A percentile compares a stretch with the other conserved stretches of the same genome.
phyloP scores from a whole-genome alignment of 2,888 invertebrate species.

The Hirtodrosophila trivittata region DNA sequence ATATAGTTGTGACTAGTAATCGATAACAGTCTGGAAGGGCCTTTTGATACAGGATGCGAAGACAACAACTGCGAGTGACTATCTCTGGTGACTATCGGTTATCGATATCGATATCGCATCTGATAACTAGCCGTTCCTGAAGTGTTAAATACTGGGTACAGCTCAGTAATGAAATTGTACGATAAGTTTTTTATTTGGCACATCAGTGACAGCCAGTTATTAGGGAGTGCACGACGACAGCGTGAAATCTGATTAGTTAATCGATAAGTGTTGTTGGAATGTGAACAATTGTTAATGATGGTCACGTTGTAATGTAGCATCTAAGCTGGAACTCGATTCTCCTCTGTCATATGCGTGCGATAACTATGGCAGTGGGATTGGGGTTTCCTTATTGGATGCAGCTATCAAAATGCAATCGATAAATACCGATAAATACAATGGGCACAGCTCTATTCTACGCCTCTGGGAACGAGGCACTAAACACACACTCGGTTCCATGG shows the following conservation, averaged over 20 bases:
- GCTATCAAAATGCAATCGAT: neutral
- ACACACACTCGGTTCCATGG: constrained; percentile 45
- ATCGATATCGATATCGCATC: constrained; percentile 18
- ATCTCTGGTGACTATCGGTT: too few species aligned
- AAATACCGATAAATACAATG: neutral
- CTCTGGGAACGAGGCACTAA: constrained; percentile 27
- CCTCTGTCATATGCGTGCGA: constrained; percentile 35
- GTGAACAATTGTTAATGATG: too few species aligned
- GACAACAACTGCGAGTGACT: neutral
- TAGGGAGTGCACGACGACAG: constrained; percentile 17
- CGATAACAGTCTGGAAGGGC: constrained; percentile 50
- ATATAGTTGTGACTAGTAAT: constrained; percentile 17
- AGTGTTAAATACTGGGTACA: constrained; percentile 50
- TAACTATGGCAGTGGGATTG: constrained; percentile 42
- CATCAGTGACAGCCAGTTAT: constrained; percentile 49
- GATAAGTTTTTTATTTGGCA: constrained; percentile 49
- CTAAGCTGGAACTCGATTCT: constrained; percentile 51
- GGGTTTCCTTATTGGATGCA: constrained; percentile 40
- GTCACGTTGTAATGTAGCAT: constrained; percentile 15
- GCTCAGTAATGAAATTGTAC: constrained; percentile 20
- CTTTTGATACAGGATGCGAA: constrained; percentile 25
- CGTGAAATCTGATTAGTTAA: too few species aligned
- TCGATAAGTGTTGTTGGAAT: too few species aligned
- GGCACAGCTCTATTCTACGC: constrained; percentile 39
- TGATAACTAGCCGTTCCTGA: constrained; percentile 53